Conservation (phyloP, 2,888 invertebrate genomes). For the Volucella inflata region DNA sequence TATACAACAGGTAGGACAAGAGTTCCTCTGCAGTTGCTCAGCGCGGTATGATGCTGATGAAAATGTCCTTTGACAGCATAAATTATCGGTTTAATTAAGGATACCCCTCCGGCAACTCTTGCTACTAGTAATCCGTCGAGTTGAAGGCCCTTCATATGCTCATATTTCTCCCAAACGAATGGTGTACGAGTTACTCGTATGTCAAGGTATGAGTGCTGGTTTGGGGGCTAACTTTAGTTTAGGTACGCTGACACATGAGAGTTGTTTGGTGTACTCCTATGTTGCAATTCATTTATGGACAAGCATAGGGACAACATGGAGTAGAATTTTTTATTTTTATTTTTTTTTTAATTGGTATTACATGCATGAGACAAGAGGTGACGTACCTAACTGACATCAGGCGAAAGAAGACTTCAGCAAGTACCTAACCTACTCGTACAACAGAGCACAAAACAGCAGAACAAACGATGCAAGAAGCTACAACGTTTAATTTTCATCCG, state of each 20-base stretch:
- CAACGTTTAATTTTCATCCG: conserved; percentile 68
- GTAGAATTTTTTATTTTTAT: conserved; percentile 44
- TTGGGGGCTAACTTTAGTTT: conserved; percentile 37
- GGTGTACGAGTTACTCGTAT: too few species aligned
- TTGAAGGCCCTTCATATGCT: conserved; percentile 30
- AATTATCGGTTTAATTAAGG: conserved; percentile 72
- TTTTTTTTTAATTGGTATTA: conserved; percentile 67
- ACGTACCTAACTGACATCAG: conserved; percentile 44
- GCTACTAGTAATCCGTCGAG: not conserved
- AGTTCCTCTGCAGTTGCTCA: conserved; percentile 11
- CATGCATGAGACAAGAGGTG: conserved; percentile 64
- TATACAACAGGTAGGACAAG: conserved; percentile 42
- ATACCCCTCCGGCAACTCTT: conserved; percentile 1
- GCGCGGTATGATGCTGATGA: conserved; percentile 45
- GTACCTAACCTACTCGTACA: too few species aligned
- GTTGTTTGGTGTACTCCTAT: conserved; percentile 29
- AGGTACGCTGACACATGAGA: conserved; percentile 31
- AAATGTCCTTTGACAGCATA: conserved; percentile 70
- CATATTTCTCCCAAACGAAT: conserved; percentile 46
- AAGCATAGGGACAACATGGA: conserved; percentile 43
- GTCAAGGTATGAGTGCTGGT: conserved; percentile 17
- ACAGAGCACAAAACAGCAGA: conserved; percentile 11
- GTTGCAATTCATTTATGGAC: conserved; percentile 22
- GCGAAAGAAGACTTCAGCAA: too few species aligned
- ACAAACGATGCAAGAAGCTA: conserved; percentile 33